Evolutionary conservation across 2,797 vertebrate species (phyloP).

Genomic region (Dendrocincla fuliginosa): DNA sequence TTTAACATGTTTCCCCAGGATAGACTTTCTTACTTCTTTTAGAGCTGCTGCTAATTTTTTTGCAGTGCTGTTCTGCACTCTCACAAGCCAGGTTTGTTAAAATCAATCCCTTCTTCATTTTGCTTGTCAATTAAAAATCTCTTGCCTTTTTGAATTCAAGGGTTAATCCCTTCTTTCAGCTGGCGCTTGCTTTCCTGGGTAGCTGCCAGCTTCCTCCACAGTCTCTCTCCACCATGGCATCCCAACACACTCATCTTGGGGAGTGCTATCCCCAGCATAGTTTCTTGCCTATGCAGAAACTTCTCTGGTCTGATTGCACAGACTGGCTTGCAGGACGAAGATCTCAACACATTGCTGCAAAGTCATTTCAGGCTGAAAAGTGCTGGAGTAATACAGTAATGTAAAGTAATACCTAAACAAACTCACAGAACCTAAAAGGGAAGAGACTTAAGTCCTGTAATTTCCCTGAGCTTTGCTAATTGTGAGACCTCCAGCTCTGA

Average conservation of each 20-base stretch:
- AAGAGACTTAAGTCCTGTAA: not conserved
- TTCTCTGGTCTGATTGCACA: not conserved
- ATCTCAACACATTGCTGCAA: not conserved
- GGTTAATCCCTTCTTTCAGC: not conserved
- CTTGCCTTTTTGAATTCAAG: not conserved
- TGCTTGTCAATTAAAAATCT: not conserved
- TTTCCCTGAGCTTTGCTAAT: conserved; percentile 27
- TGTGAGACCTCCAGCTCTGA: conserved; percentile 2
- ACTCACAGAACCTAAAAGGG: not conserved
- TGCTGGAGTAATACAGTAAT: not conserved
- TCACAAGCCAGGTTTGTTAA: not conserved
- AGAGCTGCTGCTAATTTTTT: not conserved
- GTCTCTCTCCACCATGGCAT: fast-evolving
- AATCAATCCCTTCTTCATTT: not conserved
- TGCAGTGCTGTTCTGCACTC: not conserved
- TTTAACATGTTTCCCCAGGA: not conserved
- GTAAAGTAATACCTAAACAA: conserved; percentile 13
- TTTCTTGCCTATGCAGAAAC: not conserved
- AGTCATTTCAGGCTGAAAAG: not conserved
- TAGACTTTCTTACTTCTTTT: not conserved
- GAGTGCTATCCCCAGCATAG: fast-evolving
- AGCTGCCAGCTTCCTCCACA: fast-evolving
- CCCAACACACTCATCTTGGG: not conserved
- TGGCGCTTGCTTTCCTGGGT: not conserved
- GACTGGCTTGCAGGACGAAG: not conserved